Conservation (phyloP, 2,797 vertebrate species). For the Schizopygopsis pylzovi region DNA sequence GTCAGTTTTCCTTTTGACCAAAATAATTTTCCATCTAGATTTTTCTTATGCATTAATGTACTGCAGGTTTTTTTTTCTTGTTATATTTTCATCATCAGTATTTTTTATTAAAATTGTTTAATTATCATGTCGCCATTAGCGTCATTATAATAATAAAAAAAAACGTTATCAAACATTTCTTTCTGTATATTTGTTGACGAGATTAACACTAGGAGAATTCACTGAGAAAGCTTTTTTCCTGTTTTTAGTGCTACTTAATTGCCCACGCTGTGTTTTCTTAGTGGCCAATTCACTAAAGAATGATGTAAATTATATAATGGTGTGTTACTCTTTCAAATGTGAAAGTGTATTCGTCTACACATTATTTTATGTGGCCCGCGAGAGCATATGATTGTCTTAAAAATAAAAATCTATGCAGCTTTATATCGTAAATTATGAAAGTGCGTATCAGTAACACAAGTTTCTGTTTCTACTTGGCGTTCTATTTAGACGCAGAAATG, state of each 20-base stretch:
- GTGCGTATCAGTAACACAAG: too few species aligned
- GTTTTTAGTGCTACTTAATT: conserved; percentile 7
- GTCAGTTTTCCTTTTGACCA: neutral
- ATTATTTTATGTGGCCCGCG: too few species aligned
- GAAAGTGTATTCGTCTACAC: neutral
- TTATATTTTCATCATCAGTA: neutral
- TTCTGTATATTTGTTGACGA: neutral
- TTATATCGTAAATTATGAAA: too few species aligned
- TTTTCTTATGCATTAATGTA: neutral
- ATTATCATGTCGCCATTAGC: neutral
- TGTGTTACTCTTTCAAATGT: neutral
- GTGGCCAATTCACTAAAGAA: conserved; percentile 16
- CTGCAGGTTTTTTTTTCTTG: neutral
- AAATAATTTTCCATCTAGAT: neutral
- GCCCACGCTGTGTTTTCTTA: neutral
- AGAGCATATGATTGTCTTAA: too few species aligned
- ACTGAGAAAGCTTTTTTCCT: neutral
- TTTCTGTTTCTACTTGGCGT: too few species aligned
- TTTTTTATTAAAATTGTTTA: neutral
- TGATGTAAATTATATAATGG: conserved; percentile 5
- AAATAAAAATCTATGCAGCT: too few species aligned
- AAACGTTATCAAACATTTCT: neutral
- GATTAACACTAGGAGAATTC: neutral
- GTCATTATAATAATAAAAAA: neutral
- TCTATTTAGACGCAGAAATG: too few species aligned